Evolutionary conservation across 2,888 invertebrate species (phyloP).

Genomic region (Bellardia bayeri): DNA sequence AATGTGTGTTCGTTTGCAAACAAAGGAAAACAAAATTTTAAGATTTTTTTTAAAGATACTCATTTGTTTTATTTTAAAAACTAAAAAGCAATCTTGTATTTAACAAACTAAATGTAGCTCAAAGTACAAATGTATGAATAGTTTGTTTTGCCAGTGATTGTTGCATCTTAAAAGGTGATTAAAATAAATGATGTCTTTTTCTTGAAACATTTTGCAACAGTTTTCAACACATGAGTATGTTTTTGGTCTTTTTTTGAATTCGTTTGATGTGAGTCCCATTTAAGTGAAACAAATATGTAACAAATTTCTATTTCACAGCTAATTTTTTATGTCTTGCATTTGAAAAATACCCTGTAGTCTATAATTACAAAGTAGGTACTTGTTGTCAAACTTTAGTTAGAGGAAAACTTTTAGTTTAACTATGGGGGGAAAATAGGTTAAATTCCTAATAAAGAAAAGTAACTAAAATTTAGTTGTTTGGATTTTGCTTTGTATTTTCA

Average conservation of each 20-base stretch:
- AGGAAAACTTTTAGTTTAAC: conserved; percentile 4
- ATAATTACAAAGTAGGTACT: too few relatives aligned
- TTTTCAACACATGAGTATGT: conserved; percentile 41
- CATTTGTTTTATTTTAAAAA: conserved; percentile 8
- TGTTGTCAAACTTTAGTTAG: neutral
- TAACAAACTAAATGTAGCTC: neutral
- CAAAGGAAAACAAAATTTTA: conserved; percentile 26
- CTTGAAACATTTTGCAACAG: conserved; percentile 49
- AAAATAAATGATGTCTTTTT: conserved; percentile 57
- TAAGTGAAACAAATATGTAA: conserved; percentile 56
- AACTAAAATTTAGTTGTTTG: neutral
- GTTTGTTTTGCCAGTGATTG: conserved; percentile 17
- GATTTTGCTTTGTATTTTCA: neutral
- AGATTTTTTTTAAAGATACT: conserved; percentile 55
- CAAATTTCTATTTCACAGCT: conserved; percentile 67
- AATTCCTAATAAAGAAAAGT: conserved; percentile 19
- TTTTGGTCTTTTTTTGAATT: conserved; percentile 13
- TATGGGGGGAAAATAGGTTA: conserved; percentile 51
- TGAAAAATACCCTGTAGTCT: too few relatives aligned
- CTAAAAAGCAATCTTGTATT: neutral
- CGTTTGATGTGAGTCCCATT: conserved; percentile 50
- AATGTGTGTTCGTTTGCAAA: neutral
- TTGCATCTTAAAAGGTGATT: conserved; percentile 60
- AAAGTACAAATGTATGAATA: too few relatives aligned
- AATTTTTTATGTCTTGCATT: conserved; percentile 27